Conservation (phyloP, 2,888 invertebrate species). For the Nemurella pictetii region DNA sequence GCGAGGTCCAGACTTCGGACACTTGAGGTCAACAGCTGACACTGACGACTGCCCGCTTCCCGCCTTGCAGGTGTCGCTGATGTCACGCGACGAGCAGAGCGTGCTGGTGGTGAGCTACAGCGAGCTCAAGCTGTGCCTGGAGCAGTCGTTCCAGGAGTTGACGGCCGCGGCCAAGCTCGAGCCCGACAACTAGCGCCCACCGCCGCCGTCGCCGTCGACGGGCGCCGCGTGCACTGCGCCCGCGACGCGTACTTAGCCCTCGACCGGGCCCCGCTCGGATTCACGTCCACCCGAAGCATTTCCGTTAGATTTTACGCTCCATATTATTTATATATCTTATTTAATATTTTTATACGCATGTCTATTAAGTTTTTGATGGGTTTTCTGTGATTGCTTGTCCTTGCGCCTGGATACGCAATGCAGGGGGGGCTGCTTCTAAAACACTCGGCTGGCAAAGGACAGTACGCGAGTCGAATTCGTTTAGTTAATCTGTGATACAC, state of each 20-base stretch:
- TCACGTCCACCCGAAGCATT: background rate
- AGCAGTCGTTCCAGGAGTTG: constrained; percentile 86
- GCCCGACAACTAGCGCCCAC: background rate
- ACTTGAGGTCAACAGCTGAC: too few relatives aligned
- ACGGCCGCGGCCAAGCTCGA: constrained; percentile 51
- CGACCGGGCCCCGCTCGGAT: background rate
- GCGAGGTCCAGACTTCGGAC: too few relatives aligned
- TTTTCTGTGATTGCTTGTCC: background rate
- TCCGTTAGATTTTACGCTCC: background rate
- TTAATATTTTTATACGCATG: background rate
- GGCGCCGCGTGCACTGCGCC: background rate
- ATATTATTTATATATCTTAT: background rate
- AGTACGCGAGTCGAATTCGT: background rate
- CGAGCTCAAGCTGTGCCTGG: constrained; percentile 93
- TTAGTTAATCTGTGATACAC: background rate
- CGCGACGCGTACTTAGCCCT: background rate
- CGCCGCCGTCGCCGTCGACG: too few relatives aligned
- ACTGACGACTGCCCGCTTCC: too few relatives aligned
- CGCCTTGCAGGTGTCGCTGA: constrained; percentile 55
- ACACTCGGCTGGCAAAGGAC: background rate
- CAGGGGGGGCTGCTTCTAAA: background rate
- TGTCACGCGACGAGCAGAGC: constrained; percentile 96
- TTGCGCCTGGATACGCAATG: background rate
- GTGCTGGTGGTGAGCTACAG: constrained; percentile 93
- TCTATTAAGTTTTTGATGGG: background rate